phyloP scores from a whole-genome alignment of 2,113 vertebrate species.

The Columba livia region DNA sequence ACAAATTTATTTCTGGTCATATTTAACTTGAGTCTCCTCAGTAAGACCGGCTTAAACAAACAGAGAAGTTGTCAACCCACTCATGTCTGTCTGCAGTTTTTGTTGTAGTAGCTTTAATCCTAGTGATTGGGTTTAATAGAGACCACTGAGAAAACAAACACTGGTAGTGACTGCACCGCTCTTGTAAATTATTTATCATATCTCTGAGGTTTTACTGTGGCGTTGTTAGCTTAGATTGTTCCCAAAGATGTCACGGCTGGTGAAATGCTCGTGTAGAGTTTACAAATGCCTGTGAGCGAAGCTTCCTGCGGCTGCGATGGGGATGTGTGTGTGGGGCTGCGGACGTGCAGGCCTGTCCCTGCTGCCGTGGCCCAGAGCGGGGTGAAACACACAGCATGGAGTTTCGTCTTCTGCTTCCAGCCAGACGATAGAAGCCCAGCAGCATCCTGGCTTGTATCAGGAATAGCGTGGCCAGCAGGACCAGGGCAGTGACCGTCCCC shows the following conservation, averaged over 20 bases:
- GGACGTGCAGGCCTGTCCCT: not conserved
- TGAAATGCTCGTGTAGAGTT: not conserved
- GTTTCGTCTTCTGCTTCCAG: not conserved
- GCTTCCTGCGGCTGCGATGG: not conserved
- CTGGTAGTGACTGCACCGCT: not conserved
- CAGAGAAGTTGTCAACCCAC: constrained; percentile 58
- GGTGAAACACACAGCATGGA: not conserved
- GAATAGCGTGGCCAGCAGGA: too few species aligned
- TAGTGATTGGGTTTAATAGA: constrained; percentile 51
- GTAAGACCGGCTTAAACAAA: constrained; percentile 59
- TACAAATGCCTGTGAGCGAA: not conserved
- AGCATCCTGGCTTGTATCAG: too few species aligned
- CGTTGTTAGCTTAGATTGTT: constrained; percentile 36
- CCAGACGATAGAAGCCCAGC: not conserved
- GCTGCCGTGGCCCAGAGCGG: not conserved
- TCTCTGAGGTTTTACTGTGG: constrained; percentile 46
- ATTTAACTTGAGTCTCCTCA: constrained; percentile 50
- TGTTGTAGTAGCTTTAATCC: constrained; percentile 62
- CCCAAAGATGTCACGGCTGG: constrained; percentile 6
- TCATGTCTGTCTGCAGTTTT: constrained; percentile 57
- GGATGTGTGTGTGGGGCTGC: not conserved
- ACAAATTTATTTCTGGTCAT: constrained; percentile 68
- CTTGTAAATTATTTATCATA: constrained; percentile 55
- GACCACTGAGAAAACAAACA: constrained; percentile 65
- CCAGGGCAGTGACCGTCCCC: too few species aligned